Base-by-base conservation (phyloP, 92 coral and sea anemone genomes). In the Paragorgia papillata region DNA sequence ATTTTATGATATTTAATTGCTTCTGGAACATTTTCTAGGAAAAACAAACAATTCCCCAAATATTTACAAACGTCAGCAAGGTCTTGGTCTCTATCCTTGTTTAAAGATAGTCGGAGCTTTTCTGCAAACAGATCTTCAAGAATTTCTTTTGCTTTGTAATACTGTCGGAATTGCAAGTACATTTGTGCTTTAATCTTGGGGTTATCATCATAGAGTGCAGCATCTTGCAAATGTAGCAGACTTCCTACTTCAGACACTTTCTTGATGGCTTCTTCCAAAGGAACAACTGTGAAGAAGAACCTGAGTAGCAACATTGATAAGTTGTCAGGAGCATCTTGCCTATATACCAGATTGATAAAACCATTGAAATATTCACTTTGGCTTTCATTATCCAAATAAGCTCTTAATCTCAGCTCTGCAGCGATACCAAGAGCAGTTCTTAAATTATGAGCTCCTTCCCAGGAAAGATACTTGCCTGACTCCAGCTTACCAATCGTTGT, bases 391-490 rank as follows among this genome's bases (percentile, higher is more conserved):
- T 25, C 41, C 40, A 66, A 43, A 66, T 66, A 66, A 9, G 73
- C 41, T 66, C 73, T 66, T 41, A 66, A 43, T 43, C 73, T 50
- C 5, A 66, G 73, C 48, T 66, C 73, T 24, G 32, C 26, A 6
- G 73, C 55, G 19, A 66, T 66, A 39, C 56, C 54, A n/a, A 66
- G 31, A 50, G 26, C 73, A n/a, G 73, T 66, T 66, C 57, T 66
- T 43, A 66, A 43, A 24, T 66, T 26, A 40, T 66, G 56, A 39
- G 73, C 73, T 40, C 54, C 56, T 21, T 40, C 54, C 20, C 19
- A 10, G 12, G 56, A 12, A 43, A 66, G 55, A 14, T 39, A 13
- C 51, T 40, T 25, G 14, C 9, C 32, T 15, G 73, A 19, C 73
- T 31, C 30, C 29, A 66, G 48, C 54, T 18, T 40, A 9, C 13